Percentiles rank a stretch among this genome's conserved stretches.
Conservation (phyloP, 2,888 invertebrate species). For the Hemithea aestivaria region DNA sequence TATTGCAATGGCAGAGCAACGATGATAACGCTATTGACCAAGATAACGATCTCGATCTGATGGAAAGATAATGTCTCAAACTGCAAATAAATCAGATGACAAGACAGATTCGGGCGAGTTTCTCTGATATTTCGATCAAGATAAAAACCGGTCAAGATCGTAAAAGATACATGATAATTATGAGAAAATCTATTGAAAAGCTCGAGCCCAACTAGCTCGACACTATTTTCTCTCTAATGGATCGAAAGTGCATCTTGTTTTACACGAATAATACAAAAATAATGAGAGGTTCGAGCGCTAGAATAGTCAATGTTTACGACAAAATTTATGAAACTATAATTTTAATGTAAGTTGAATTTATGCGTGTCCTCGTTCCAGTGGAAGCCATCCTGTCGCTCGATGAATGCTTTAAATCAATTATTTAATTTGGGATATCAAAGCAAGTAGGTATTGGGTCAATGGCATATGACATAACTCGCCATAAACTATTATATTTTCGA, state of each 20-base stretch:
- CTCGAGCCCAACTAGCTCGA: slow-evolving; percentile 11
- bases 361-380: slow-evolving; percentile 32
- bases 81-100: slow-evolving; percentile 29
- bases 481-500: slow-evolving; percentile 45
- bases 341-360: slow-evolving; percentile 20
- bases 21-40: too few species aligned
- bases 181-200: slow-evolving; percentile 16
- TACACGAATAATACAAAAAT: slow-evolving; percentile 8
- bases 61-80: slow-evolving; percentile 32
- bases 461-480: slow-evolving; percentile 44
- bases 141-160: slow-evolving; percentile 18
- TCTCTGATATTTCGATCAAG: slow-evolving; percentile 13
- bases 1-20: too few species aligned
- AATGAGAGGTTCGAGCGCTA: slow-evolving; percentile 7
- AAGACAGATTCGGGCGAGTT: slow-evolving; percentile 24
- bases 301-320: slow-evolving; percentile 7
- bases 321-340: slow-evolving; percentile 12
- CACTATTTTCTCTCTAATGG: slow-evolving; percentile 21
- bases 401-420: slow-evolving; percentile 29
- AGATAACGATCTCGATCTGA: slow-evolving; percentile 23
- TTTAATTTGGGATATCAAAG: slow-evolving; percentile 36
- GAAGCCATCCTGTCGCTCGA: slow-evolving; percentile 26
- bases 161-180: slow-evolving; percentile 16
- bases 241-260: slow-evolving; percentile 20
- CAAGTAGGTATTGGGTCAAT: slow-evolving; percentile 53